Conservation (phyloP, 2,888 invertebrate species). For the Onchidella celtica region DNA sequence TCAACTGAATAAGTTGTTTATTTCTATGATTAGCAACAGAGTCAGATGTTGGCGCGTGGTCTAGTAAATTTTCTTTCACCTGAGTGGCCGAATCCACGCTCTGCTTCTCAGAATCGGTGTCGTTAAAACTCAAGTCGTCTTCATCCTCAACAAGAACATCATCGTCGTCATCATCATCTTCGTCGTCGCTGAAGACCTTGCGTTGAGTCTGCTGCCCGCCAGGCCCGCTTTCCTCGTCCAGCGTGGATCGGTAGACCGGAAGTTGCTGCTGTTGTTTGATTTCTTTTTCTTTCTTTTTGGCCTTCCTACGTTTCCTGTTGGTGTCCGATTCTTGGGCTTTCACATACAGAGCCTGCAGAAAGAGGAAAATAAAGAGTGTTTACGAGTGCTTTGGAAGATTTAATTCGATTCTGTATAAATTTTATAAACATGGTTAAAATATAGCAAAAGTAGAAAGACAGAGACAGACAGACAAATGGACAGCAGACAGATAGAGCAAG, state of each 20-base stretch:
- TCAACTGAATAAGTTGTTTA: not conserved
- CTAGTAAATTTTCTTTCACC: conserved; percentile 37
- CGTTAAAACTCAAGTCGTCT: conserved; percentile 42
- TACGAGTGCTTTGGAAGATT: no score
- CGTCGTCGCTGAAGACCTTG: conserved; percentile 21
- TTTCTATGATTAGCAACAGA: not conserved
- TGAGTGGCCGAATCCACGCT: conserved; percentile 50
- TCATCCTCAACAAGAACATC: conserved; percentile 46
- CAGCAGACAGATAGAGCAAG: no score
- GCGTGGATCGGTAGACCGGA: conserved; percentile 4
- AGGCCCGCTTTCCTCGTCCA: conserved; percentile 22
- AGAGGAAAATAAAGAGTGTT: not conserved
- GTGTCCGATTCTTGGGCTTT: conserved; percentile 58
- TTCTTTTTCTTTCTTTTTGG: not conserved
- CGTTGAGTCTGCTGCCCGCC: not conserved
- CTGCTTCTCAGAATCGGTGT: conserved; percentile 32
- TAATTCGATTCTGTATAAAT: no score
- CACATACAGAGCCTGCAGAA: conserved; percentile 60
- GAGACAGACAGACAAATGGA: no score
- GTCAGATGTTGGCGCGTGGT: not conserved
- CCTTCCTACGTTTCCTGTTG: not conserved
- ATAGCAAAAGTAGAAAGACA: no score
- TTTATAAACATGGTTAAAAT: no score
- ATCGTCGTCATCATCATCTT: conserved; percentile 48
- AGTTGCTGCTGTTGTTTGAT: not conserved